Percentiles rank a stretch among this genome's conserved stretches.
Evolutionary conservation across 92 coral and sea anemone genomes (phyloP).

Genomic region (Actinernus sp.): DNA sequence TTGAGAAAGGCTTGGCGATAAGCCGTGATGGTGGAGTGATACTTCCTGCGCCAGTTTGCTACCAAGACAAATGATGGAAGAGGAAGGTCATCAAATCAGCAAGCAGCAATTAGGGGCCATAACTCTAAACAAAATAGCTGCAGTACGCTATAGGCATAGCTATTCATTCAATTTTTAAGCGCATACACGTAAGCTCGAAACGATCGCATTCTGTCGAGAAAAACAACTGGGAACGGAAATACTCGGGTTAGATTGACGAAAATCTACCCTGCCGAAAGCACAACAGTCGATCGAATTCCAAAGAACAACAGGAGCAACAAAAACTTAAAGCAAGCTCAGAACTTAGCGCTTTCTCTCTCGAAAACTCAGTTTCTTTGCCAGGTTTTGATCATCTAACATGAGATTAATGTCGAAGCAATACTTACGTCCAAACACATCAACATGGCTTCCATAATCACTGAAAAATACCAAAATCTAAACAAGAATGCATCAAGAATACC

Average conservation of each 20-base stretch:
- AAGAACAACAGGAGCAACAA: neutral
- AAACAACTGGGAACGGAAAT: neutral
- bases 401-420: slow-evolving; percentile 56
- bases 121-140: slow-evolving; percentile 22
- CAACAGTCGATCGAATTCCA: neutral
- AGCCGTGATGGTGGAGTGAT: slow-evolving; percentile 68
- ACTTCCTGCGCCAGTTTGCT: slow-evolving; percentile 96
- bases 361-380: slow-evolving; percentile 47
- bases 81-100: too few species aligned
- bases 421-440: slow-evolving; percentile 66
- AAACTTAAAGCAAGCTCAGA: neutral
- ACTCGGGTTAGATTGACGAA: neutral
- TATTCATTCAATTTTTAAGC: slow-evolving; percentile 37
- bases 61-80: slow-evolving; percentile 4
- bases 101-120: too few species aligned
- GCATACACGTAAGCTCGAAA: slow-evolving; percentile 40
- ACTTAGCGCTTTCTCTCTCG: slow-evolving; percentile 6
- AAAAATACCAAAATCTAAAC: slow-evolving; percentile 73
- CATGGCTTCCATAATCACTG: slow-evolving; percentile 67
- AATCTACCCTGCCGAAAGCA: neutral
- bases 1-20: slow-evolving; percentile 79
- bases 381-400: slow-evolving; percentile 46
- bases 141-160: slow-evolving; percentile 28
- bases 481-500: slow-evolving; percentile 85
- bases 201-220: slow-evolving; percentile 4